Conservation (phyloP, 2,888 invertebrate genomes). For the Acanthococcus lagerstroemiae region DNA sequence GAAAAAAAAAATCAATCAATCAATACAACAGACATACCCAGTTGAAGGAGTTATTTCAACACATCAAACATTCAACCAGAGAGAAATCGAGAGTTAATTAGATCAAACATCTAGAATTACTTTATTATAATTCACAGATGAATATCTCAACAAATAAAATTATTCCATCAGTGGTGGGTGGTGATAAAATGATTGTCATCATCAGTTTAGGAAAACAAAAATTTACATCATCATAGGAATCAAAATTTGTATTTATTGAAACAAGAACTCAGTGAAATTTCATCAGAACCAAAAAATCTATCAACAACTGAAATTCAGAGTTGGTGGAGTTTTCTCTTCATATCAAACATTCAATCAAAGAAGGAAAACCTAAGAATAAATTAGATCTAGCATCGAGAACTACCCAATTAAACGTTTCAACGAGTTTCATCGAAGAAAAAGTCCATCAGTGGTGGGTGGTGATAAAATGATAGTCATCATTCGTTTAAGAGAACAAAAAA, state of each 20-base stretch:
- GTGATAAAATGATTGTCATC: conserved; percentile 24
- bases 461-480: not conserved
- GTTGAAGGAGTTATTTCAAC: not conserved
- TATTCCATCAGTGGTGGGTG: conserved; percentile 25
- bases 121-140: no score
- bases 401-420: no score
- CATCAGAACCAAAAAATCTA: not conserved
- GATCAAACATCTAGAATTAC: no score
- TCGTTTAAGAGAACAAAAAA: not conserved
- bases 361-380: no score
- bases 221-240: not conserved
- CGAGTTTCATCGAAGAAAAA: not conserved
- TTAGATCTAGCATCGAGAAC: no score
- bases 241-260: no score
- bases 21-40: not conserved
- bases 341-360: no score
- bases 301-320: conserved; percentile 1
- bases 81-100: no score
- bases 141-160: not conserved
- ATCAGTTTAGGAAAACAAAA: not conserved
- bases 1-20: not conserved
- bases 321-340: conserved; percentile 15
- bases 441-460: not conserved
- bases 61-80: no score
- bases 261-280: no score